Evolutionary conservation across 2,113 vertebrate species (phyloP), one percentile per base, ranked within the genome.

Genomic region (Centropus bengalensis): DNA sequence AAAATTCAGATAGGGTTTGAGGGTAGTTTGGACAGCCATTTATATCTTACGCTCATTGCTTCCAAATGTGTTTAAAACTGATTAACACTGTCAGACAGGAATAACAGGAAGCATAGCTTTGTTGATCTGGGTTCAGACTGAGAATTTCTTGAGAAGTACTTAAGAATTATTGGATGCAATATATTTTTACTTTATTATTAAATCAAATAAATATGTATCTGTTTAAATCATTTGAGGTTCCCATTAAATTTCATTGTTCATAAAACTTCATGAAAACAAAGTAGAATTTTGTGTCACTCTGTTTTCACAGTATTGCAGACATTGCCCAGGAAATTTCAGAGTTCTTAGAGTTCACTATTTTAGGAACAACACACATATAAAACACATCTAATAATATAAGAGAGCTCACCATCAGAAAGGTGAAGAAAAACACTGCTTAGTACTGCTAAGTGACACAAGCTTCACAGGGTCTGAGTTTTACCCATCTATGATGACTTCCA

Each of bases 21-120:
- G 87, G 74, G 24, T 56, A 92, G 21, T 11, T 89, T 78, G 79
- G 38, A 63, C 88, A 95, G 56, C 59, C 82, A 60, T 87, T 91
- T 14, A 14, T 1, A 3, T 63, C 56, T 82, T 64, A 69, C 2
- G 2, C 26, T 71, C 74, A 17, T 28, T 68, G 60, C 27, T 84
- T 92, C 20, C 21, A 15, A 64, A 84, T 17, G 5, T 56, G 21
- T 68, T 82, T 92, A 47, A 67, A 86, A 58, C 5, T 40, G 16
- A 82, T 88, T 47, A 64, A 12, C 7, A 1, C 10, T 81, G 33
- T 59, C 28, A 89, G n/a, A 44, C 27, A 75, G 28, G 10, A 87
- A 89, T 75, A 38, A 33, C 51, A 71, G 27, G 24, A 21, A 81
- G 40, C 3, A 5, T 38, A 3, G 0, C 1, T 71, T 64, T 82